These are phyloP conservation scores for Hyles vespertilio DNA, from an alignment of 1,140 invertebrate species.

Conservation along the genomic window DNA sequence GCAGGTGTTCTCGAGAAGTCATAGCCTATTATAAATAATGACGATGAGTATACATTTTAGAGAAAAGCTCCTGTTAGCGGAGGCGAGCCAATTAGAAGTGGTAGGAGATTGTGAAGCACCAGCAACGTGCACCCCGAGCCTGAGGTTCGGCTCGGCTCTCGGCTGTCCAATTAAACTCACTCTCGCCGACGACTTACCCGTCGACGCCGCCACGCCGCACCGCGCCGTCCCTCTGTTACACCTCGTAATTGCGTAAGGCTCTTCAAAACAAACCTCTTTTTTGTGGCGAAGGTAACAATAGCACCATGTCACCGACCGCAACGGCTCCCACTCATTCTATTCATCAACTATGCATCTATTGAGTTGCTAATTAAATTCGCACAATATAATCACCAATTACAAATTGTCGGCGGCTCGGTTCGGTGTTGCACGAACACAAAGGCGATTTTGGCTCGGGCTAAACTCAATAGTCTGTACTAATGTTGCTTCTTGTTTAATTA, in stretches of 20 bases:
- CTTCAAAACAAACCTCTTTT: slow-evolving; percentile 66
- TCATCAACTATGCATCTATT: slow-evolving; percentile 52
- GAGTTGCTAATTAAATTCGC: slow-evolving; percentile 72
- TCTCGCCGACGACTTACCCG: slow-evolving; percentile 40
- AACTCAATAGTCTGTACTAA: slow-evolving; percentile 39
- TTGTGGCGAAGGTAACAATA: slow-evolving; percentile 62
- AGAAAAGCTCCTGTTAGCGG: slow-evolving; percentile 62
- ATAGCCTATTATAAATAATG: slow-evolving; percentile 55
- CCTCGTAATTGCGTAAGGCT: slow-evolving; percentile 66
- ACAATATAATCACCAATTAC: slow-evolving; percentile 41
- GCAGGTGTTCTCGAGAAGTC: slow-evolving; percentile 7
- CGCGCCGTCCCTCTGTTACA: slow-evolving; percentile 29
- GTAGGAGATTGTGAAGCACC: slow-evolving; percentile 42
- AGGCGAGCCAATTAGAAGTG: slow-evolving; percentile 68
- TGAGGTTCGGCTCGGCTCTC: slow-evolving; percentile 33
- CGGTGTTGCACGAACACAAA: slow-evolving; percentile 36
- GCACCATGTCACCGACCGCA: slow-evolving; percentile 63
- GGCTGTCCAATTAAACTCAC: slow-evolving; percentile 66
- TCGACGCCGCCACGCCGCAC: slow-evolving; percentile 20
- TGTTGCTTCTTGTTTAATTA: slow-evolving; percentile 71
- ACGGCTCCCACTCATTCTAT: slow-evolving; percentile 56
- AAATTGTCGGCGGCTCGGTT: slow-evolving; percentile 3
- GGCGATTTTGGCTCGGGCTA: slow-evolving; percentile 38
- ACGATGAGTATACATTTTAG: slow-evolving; percentile 53
- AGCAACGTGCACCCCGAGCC: slow-evolving; percentile 16